phyloP scores from a whole-genome alignment of 1,140 invertebrate genomes.

The Thaumatotibia leucotreta region DNA sequence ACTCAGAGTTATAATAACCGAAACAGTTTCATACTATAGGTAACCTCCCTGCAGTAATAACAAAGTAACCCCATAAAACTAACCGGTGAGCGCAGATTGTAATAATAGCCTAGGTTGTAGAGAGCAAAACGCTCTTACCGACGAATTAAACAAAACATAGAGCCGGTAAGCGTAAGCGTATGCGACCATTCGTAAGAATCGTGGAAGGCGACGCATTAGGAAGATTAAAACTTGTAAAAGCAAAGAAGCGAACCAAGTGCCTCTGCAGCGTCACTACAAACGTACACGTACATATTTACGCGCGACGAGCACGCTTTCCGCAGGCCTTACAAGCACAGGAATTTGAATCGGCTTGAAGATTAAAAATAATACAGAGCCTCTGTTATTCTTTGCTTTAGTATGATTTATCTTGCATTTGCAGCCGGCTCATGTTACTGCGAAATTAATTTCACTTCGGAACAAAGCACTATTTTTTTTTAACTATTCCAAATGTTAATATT shows the following conservation, averaged over 20 bases:
- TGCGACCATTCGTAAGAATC: slow-evolving; percentile 49
- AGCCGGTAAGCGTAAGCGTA: slow-evolving; percentile 32
- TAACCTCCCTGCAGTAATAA: not conserved
- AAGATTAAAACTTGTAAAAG: slow-evolving; percentile 68
- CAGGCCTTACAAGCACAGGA: not conserved
- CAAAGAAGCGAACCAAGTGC: slow-evolving; percentile 43
- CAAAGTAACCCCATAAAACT: slow-evolving; percentile 7
- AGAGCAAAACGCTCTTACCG: not conserved
- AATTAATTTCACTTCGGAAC: too few species aligned
- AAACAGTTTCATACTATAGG: not conserved
- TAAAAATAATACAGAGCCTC: slow-evolving; percentile 10
- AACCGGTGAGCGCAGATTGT: slow-evolving; percentile 1
- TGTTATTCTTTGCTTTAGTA: not conserved
- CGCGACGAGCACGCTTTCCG: slow-evolving; percentile 6
- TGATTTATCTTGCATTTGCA: not conserved
- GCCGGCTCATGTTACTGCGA: not conserved
- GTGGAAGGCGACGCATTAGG: slow-evolving; percentile 59
- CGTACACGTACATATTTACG: slow-evolving; percentile 25
- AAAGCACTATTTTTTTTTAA: too few species aligned
- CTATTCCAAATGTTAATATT: too few species aligned
- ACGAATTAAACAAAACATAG: slow-evolving; percentile 45
- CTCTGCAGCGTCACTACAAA: slow-evolving; percentile 25
- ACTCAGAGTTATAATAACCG: not conserved
- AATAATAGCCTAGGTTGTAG: not conserved
- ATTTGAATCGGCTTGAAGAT: not conserved